Evolutionary conservation across 2,113 vertebrate species (phyloP).

Genomic region (Hyperoodon ampullatus): DNA sequence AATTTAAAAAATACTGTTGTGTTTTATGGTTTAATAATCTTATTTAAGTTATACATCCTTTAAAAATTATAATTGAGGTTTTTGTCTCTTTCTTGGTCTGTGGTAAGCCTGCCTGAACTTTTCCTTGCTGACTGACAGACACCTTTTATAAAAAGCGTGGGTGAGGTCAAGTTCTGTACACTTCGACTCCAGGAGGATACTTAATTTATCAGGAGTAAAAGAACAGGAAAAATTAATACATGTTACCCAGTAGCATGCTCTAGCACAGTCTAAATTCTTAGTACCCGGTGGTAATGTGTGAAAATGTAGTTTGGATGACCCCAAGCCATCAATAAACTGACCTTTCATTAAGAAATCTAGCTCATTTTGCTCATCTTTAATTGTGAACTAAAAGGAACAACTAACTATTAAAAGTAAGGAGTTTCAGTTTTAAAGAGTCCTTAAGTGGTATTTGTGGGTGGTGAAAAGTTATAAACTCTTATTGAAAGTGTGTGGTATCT

Average conservation of each 20-base stretch:
- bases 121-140: not conserved
- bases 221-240: not conserved
- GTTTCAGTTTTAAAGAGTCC: not conserved
- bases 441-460: not conserved
- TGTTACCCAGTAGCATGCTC: not conserved
- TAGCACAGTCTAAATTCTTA: not conserved
- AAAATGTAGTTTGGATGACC: not conserved
- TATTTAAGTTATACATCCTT: not conserved
- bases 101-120: not conserved
- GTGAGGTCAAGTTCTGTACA: not conserved
- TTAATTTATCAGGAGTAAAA: not conserved
- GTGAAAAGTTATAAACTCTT: not conserved
- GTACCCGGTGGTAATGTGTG: not conserved
- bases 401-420: not conserved
- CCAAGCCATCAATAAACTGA: not conserved
- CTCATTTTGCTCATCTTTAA: not conserved
- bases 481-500: not conserved
- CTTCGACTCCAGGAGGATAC: not conserved
- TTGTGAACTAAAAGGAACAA: conserved; percentile 3
- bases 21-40: not conserved
- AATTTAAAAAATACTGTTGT: not conserved
- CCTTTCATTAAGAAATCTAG: conserved; percentile 17
- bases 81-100: not conserved
- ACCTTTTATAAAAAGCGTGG: not conserved
- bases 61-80: not conserved